These are phyloP conservation scores for Drosophila percnosoma DNA, from an alignment of 2,888 invertebrate species.

Conservation along the genomic window DNA sequence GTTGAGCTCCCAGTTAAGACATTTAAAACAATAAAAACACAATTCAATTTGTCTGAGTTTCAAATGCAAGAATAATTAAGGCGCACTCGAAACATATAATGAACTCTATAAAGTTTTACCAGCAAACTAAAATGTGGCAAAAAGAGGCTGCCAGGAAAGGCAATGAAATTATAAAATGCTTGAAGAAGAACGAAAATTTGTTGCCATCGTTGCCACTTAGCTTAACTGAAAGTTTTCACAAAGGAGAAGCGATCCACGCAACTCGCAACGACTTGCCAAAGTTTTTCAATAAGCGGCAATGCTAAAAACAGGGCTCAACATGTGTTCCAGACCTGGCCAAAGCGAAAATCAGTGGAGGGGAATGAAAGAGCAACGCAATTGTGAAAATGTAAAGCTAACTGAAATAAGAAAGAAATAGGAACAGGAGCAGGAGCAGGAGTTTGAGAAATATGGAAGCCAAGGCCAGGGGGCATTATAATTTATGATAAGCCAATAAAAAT, in stretches of 20 bases:
- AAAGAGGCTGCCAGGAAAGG: constrained; percentile 9
- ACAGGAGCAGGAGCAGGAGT: neutral
- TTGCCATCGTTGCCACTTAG: constrained; percentile 24
- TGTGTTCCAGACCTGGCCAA: constrained; percentile 38
- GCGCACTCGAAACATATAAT: constrained; percentile 42
- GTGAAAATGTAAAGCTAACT: constrained; percentile 28
- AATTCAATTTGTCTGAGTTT: constrained; percentile 37
- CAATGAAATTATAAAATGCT: constrained; percentile 51
- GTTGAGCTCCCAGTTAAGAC: constrained; percentile 11
- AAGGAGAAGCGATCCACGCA: constrained; percentile 24
- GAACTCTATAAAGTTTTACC: constrained; percentile 53
- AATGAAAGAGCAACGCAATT: constrained; percentile 32
- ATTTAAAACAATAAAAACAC: constrained; percentile 30
- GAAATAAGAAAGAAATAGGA: constrained; percentile 8
- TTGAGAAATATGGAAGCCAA: constrained; percentile 57
- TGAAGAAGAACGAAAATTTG: constrained; percentile 33
- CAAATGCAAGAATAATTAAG: constrained; percentile 48
- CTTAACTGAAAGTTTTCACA: constrained; percentile 45
- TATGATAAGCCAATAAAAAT: constrained; percentile 74
- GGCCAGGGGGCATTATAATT: constrained; percentile 65
- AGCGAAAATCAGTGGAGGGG: neutral
- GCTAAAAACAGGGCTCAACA: constrained; percentile 53
- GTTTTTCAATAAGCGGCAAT: constrained; percentile 56
- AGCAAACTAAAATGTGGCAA: constrained; percentile 40
- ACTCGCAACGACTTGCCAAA: constrained; percentile 32